phyloP scores from a whole-genome alignment of 1,140 invertebrate species.

The Berghia stephanieae region DNA sequence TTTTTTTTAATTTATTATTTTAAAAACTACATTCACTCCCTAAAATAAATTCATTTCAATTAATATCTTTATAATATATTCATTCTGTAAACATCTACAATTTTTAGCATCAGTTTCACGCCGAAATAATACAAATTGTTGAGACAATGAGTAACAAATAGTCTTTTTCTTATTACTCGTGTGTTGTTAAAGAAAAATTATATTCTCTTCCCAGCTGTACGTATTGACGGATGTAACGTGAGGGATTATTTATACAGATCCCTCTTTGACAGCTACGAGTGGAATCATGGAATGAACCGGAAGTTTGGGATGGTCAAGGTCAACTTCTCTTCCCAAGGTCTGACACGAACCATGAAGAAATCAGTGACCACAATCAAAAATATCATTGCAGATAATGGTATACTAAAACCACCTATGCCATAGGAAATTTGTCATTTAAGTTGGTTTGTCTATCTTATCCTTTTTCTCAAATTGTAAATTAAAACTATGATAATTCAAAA shows the following conservation, averaged over 20 bases:
- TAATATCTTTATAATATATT: neutral
- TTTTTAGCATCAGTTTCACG: neutral
- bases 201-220: slow-evolving; percentile 69
- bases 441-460: too few relatives aligned
- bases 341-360: slow-evolving; percentile 75
- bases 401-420: neutral
- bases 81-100: neutral
- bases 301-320: slow-evolving; percentile 80
- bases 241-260: slow-evolving; percentile 78
- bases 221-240: slow-evolving; percentile 74
- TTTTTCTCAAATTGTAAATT: too few relatives aligned
- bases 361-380: slow-evolving; percentile 69
- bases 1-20: too few relatives aligned
- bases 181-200: neutral
- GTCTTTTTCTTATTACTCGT: neutral
- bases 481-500: too few relatives aligned
- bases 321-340: slow-evolving; percentile 75
- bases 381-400: slow-evolving; percentile 17
- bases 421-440: too few relatives aligned
- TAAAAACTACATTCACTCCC: too few relatives aligned
- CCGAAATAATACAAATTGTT: neutral
- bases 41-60: neutral
- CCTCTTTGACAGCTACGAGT: slow-evolving; percentile 83
- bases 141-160: neutral
- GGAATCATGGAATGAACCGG: slow-evolving; percentile 69